Evolutionary conservation across 2,888 invertebrate species (phyloP).

Genomic region (Phengaris alcon): DNA sequence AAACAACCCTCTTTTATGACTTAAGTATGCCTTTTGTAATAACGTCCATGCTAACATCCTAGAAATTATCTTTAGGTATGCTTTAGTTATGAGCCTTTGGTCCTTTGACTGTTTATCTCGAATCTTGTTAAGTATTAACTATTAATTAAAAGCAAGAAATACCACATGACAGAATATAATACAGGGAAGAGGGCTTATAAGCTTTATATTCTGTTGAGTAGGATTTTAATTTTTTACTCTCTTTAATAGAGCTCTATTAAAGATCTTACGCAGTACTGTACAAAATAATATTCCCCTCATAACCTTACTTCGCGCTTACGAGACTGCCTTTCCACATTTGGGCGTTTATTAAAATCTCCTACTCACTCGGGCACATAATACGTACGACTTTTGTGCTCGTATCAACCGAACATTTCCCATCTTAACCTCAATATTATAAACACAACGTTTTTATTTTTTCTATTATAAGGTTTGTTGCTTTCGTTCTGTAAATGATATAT

Average conservation of each 20-base stretch:
- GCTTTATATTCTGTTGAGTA: not conserved
- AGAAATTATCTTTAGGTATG: conserved; percentile 13
- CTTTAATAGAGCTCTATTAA: not conserved
- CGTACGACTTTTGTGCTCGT: not conserved
- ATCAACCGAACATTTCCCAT: conserved; percentile 2
- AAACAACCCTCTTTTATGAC: conserved; percentile 7
- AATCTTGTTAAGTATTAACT: not conserved
- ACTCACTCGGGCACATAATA: not conserved
- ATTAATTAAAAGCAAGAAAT: conserved; percentile 4
- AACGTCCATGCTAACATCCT: conserved; percentile 1
- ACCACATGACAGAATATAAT: not conserved
- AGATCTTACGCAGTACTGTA: not conserved
- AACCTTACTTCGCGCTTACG: conserved; percentile 15
- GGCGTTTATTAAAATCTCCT: conserved; percentile 1
- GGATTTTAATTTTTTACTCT: conserved; percentile 9
- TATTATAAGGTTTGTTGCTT: not conserved
- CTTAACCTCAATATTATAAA: conserved; percentile 14
- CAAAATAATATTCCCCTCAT: not conserved
- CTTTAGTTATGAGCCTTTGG: not conserved
- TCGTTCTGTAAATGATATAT: not conserved
- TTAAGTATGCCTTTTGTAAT: conserved; percentile 5
- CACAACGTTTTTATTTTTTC: not conserved
- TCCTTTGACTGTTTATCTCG: not conserved
- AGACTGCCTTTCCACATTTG: not conserved
- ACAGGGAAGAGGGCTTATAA: not conserved